These are phyloP conservation scores for Fregetta grallaria DNA, from an alignment of 2,113 vertebrate species.

Conservation along the genomic window DNA sequence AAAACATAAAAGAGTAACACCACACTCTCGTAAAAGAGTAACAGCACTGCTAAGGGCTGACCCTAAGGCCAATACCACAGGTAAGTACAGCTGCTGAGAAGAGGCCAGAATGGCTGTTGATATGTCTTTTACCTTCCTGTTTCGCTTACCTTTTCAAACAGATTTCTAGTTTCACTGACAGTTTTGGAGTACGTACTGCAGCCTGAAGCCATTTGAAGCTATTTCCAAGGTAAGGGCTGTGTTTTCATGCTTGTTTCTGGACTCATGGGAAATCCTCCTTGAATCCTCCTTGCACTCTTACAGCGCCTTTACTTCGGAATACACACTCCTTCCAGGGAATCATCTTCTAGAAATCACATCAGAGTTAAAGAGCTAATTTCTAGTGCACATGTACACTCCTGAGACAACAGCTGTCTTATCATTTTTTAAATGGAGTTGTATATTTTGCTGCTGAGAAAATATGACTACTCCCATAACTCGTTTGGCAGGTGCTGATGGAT, in stretches of 20 bases:
- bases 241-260: background rate
- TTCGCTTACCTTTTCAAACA: background rate
- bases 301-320: background rate
- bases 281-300: background rate
- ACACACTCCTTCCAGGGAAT: background rate
- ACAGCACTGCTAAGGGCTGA: background rate
- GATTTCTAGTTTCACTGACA: background rate
- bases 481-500: background rate
- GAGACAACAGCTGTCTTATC: background rate
- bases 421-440: background rate
- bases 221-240: background rate
- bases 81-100: background rate
- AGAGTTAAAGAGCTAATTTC: background rate
- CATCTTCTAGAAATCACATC: background rate
- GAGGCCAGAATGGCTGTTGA: background rate
- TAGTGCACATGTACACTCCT: background rate
- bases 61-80: background rate
- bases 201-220: background rate
- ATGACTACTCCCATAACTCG: background rate
- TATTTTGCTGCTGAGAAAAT: background rate
- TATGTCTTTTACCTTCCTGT: background rate
- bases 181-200: background rate
- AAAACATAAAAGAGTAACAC: background rate
- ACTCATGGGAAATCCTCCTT: background rate
- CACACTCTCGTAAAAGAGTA: too few relatives aligned